Percentiles rank a stretch among this genome's conserved stretches.
Conservation (phyloP, 2,888 invertebrate genomes). For the Synergus japonicus region DNA sequence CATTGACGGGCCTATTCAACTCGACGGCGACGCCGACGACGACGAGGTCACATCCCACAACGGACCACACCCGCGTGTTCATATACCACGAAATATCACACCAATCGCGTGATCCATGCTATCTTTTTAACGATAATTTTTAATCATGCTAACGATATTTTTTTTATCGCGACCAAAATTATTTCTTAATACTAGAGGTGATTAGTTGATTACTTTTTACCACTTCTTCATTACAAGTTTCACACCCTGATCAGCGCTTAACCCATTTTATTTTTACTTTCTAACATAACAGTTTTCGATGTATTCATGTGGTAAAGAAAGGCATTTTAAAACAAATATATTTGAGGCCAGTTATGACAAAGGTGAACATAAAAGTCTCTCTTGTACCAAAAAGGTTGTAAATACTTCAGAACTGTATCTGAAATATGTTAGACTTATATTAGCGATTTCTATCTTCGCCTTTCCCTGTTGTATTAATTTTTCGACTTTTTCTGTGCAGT, state of each 20-base stretch:
- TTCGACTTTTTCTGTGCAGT: slow-evolving; percentile 25
- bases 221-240: background rate
- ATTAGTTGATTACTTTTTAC: background rate
- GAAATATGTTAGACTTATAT: slow-evolving; percentile 30
- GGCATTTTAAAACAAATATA: no score
- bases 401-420: background rate
- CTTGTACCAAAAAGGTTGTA: no score
- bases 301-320: no score
- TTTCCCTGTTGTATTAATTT: slow-evolving; percentile 35
- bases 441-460: slow-evolving; percentile 33
- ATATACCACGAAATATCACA: slow-evolving; percentile 35
- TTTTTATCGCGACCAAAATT: background rate
- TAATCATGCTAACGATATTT: slow-evolving; percentile 26
- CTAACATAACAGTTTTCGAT: background rate
- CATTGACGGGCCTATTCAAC: slow-evolving; percentile 68
- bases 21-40: slow-evolving; percentile 55
- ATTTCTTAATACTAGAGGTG: background rate
- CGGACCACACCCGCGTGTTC: slow-evolving; percentile 60
- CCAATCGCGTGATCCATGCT: slow-evolving; percentile 59
- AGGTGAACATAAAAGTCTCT: no score
- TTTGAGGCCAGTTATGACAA: no score
- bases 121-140: slow-evolving; percentile 46
- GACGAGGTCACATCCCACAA: slow-evolving; percentile 60
- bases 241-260: background rate
- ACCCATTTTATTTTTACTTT: background rate